Evolutionary conservation across 2,113 vertebrate species (phyloP), one percentile per base, ranked within the genome.

Genomic region (cattle (Bos taurus)): DNA sequence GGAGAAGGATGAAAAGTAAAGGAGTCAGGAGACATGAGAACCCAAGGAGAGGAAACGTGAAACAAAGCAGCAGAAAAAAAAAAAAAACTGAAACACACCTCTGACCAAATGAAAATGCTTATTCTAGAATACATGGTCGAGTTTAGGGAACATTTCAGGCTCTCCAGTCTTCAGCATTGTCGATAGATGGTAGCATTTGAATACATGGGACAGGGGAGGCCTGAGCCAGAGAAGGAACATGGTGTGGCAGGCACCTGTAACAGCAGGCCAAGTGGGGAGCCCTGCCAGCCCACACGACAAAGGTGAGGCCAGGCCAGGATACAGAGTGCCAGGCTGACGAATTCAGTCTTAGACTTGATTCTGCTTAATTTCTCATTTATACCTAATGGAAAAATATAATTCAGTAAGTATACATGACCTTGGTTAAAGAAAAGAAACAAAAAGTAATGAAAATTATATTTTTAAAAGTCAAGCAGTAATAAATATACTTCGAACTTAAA

Each of bases 371-470:
- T 67, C 40, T 80, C 59, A 80, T 86, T 67, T 64, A 52, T 59
- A 81, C 33, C 48, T 85, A 77, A 36, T 78, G 67, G 56, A 85
- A 96, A 83, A 93, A 77, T 57, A 19, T 56, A 80, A 80, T 90
- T 94, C 67, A 81, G 26, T 90, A 90, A 81, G 57, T 50, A 48
- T 6, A 71, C 15, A 43, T 94, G 85, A 67, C 48, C 56, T 93
- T 64, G 33, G 46, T 48, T 92, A 92, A 88, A 88, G 26, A 71
- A 88, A 91, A 92, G 57, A 95, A 92, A 87, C 16, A 93, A 64
- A 93, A 81, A 40, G 17, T 91, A 59, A 81, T 87, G 46, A 82
- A 82, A 96, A 88, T 60, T 81, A 36, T 91, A 85, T 93, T 95
- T 60, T 57, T 40, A 30, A 59, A 94, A 94, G 71, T 78, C 59